Conservation (phyloP, 2,797 vertebrate species). For the Lepilemur septentrionalis region DNA sequence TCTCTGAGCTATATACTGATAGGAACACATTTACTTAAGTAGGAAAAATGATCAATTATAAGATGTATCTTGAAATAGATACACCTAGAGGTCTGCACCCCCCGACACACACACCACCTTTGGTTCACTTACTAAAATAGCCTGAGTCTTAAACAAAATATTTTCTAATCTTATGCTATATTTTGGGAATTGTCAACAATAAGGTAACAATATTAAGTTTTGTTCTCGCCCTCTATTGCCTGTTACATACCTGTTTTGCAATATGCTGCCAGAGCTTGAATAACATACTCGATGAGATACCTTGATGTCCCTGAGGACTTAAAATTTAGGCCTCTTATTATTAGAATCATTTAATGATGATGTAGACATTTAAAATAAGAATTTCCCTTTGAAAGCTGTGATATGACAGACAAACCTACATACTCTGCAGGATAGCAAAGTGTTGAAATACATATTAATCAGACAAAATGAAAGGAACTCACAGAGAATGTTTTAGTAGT, state of each 20-base stretch:
- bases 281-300: background rate
- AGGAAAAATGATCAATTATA: conserved; percentile 30
- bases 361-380: conserved; percentile 61
- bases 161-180: background rate
- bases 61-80: conserved; percentile 30
- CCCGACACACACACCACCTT: background rate
- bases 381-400: conserved; percentile 37
- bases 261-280: background rate
- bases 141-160: conserved; percentile 17
- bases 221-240: background rate
- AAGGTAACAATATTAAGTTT: background rate
- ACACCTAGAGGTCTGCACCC: background rate
- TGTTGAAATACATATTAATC: conserved; percentile 35
- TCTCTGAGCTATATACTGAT: background rate
- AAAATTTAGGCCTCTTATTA: conserved; percentile 72
- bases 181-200: background rate
- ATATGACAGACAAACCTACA: conserved; percentile 35
- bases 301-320: conserved; percentile 30
- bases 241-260: background rate
- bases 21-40: background rate
- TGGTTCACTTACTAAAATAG: conserved; percentile 48
- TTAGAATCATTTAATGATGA: conserved; percentile 59
- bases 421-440: background rate
- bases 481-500: conserved; percentile 5
- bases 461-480: conserved; percentile 29